A percentile compares a stretch with the other conserved stretches of the same genome.
Conservation (phyloP, 2,888 invertebrate genomes). For the Tinea semifulvella region DNA sequence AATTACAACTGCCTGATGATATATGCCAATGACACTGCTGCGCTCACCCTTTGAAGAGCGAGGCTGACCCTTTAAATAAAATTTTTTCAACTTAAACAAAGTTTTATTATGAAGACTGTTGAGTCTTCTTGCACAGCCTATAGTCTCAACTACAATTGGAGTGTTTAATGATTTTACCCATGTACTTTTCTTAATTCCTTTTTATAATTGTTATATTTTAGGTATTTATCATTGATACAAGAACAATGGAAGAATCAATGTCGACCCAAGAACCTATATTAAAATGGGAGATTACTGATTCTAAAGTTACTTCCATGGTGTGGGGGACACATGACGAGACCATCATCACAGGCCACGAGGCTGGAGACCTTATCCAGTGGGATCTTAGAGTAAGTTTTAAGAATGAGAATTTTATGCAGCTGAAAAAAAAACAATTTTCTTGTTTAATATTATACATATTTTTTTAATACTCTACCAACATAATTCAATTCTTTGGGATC, state of each 20-base stretch:
- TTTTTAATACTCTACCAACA: too few relatives aligned
- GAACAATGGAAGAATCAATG: constrained; percentile 76
- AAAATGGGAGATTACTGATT: constrained; percentile 79
- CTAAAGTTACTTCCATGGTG: constrained; percentile 90
- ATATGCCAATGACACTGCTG: too few relatives aligned
- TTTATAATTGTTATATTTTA: constrained; percentile 24
- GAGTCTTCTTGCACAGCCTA: too few relatives aligned
- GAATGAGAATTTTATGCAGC: too few relatives aligned
- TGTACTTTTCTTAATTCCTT: not conserved
- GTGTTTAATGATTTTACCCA: not conserved
- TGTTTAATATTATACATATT: too few relatives aligned
- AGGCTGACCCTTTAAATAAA: too few relatives aligned
- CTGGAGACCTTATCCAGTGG: constrained; percentile 92
- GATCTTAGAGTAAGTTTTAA: constrained; percentile 79
- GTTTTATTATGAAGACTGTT: too few relatives aligned
- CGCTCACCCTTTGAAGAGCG: too few relatives aligned
- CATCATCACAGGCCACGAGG: constrained; percentile 92
- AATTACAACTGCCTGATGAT: too few relatives aligned
- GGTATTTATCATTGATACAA: constrained; percentile 86
- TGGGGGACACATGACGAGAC: constrained; percentile 96
- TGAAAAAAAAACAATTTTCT: too few relatives aligned
- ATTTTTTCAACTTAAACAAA: too few relatives aligned
- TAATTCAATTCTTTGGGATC: too few relatives aligned
- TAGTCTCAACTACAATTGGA: not conserved
- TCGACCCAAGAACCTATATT: constrained; percentile 77